A percentile compares a stretch with the other conserved stretches of the same genome.
Evolutionary conservation across 2,113 vertebrate species (phyloP).

Genomic region (Zosterops pallidus): DNA sequence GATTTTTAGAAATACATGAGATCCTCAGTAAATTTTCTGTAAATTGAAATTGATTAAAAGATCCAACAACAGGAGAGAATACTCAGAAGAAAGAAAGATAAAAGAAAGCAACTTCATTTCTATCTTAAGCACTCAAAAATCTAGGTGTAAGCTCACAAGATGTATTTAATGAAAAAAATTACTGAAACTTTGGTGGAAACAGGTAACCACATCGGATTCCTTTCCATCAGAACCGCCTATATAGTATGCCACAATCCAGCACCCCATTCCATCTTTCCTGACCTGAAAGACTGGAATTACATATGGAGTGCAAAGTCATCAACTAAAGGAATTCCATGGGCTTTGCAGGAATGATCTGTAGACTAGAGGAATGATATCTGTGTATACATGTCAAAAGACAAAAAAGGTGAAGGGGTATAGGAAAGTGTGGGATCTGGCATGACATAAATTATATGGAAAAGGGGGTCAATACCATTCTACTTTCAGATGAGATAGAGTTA

Average conservation of each 20-base stretch:
- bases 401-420: background rate
- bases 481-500: background rate
- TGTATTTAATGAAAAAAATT: background rate
- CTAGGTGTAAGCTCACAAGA: background rate
- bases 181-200: background rate
- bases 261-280: background rate
- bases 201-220: background rate
- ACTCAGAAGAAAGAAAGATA: background rate
- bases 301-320: background rate
- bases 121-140: background rate
- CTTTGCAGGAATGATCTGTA: background rate
- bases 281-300: background rate
- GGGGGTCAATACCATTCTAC: background rate
- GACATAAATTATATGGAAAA: background rate
- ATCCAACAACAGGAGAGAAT: background rate
- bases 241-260: background rate
- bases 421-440: background rate
- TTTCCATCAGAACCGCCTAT: background rate
- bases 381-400: background rate
- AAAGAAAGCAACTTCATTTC: background rate
- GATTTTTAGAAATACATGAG: background rate
- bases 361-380: background rate
- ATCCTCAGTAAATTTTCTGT: background rate
- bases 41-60: background rate
- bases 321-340: background rate